Conservation (phyloP, 2,797 vertebrate genomes). For the Potorous gilbertii region DNA sequence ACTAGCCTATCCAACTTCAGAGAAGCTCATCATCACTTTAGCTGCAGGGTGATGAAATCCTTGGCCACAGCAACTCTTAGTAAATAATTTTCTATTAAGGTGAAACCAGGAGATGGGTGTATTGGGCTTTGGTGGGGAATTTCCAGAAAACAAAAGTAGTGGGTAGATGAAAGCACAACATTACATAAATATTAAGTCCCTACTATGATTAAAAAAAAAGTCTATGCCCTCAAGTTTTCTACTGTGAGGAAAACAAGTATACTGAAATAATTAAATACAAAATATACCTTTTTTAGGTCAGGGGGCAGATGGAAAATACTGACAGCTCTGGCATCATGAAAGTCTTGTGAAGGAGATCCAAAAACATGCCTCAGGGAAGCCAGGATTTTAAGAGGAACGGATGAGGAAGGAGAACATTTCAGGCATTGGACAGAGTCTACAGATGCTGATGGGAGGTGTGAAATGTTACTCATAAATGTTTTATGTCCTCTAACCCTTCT, state of each 20-base stretch:
- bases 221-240: background rate
- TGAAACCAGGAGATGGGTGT: background rate
- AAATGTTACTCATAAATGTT: background rate
- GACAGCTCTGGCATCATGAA: background rate
- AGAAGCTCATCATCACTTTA: background rate
- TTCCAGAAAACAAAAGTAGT: background rate
- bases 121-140: background rate
- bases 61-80: background rate
- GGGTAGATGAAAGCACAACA: background rate
- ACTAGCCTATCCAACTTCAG: background rate
- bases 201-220: background rate
- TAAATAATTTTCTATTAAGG: background rate
- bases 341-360: background rate
- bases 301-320: background rate
- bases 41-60: background rate
- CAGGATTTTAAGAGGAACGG: background rate
- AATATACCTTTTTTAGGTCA: background rate
- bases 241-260: background rate
- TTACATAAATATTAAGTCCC: background rate
- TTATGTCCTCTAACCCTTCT: background rate
- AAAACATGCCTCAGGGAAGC: background rate
- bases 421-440: background rate
- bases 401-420: background rate
- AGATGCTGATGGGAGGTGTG: background rate
- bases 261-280: background rate